Base-by-base conservation (phyloP, 1,140 invertebrate genomes). In the Platyscapa corneri region DNA sequence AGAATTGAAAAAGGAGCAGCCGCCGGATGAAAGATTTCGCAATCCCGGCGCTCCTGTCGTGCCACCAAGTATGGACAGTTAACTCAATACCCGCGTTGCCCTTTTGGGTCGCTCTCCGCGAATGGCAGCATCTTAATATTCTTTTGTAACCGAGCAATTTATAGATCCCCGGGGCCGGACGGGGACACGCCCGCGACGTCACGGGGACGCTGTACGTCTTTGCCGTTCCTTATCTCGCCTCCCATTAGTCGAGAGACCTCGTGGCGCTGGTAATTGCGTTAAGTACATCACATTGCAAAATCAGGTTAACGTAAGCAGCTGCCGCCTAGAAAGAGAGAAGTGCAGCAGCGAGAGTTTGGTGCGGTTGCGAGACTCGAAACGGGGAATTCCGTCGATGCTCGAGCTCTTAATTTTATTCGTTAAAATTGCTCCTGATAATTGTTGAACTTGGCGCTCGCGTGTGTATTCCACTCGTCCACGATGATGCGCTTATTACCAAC, bases 361-460 rank as follows among this genome's bases (percentile, higher is more conserved):
- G n/a, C n/a, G n/a, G n/a, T n/a, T n/a, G n/a, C n/a, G n/a, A n/a
- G n/a, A n/a, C n/a, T n/a, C n/a, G n/a, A n/a, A n/a, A n/a, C n/a
- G n/a, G n/a, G n/a, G n/a, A n/a, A n/a, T n/a, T n/a, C n/a, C 75
- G 86, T 82, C 75, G 86, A 88, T 87, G 64, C 37, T 78, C 67
- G 49, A 77, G 80, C 34, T 84, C 74, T 42, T 65, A 78, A 65
- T 30, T 67, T n/a, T 64, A 49, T 16, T 37, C 37, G 37, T 65
- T 78, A 67, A 70, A 67, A 5, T 49, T 49, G 67, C 75, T 83
- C 64, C 72, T 12, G 10, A 32, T 78, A 84, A 84, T 84, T 65
- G 60, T 70, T 49, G 14, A 1, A 70, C 20, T 60, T 60, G 56
- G 56, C 56, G 23, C 27, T 60, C 27, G 27, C 27, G 27, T 27